Conservation (phyloP, 2,888 invertebrate species). For the Anthophora plumipes region DNA sequence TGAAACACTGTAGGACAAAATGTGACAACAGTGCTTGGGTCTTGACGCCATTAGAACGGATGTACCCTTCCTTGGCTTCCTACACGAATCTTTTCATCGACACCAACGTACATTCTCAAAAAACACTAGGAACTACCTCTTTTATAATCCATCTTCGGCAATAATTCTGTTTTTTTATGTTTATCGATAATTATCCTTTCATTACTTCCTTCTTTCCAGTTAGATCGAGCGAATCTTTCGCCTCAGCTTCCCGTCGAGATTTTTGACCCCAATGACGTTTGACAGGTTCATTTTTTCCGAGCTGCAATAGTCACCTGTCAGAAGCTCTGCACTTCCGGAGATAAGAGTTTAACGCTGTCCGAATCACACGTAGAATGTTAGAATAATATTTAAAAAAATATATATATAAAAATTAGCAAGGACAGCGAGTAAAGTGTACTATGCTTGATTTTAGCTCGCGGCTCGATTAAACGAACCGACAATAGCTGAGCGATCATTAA, state of each 20-base stretch:
- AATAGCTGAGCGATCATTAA: neutral
- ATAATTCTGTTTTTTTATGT: neutral
- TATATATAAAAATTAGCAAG: no score
- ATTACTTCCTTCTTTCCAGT: neutral
- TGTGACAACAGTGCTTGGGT: conserved; percentile 84
- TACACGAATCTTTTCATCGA: neutral
- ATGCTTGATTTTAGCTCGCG: neutral
- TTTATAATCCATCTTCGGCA: neutral
- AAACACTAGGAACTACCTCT: conserved; percentile 18
- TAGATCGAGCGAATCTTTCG: neutral
- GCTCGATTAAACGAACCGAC: neutral
- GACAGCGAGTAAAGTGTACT: neutral
- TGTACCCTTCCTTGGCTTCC: conserved; percentile 65
- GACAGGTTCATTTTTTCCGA: neutral
- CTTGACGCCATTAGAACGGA: conserved; percentile 83
- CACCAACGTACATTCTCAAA: conserved; percentile 16
- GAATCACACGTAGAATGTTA: neutral
- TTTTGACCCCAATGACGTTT: neutral
- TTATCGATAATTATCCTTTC: neutral
- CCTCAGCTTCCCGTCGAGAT: no score
- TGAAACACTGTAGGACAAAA: conserved; percentile 84
- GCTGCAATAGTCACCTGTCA: neutral
- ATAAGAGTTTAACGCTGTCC: neutral
- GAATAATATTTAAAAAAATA: neutral
- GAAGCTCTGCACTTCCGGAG: conserved; percentile 4